phyloP scores from a whole-genome alignment of 2,797 vertebrate species.

The Microcaecilia unicolor region DNA sequence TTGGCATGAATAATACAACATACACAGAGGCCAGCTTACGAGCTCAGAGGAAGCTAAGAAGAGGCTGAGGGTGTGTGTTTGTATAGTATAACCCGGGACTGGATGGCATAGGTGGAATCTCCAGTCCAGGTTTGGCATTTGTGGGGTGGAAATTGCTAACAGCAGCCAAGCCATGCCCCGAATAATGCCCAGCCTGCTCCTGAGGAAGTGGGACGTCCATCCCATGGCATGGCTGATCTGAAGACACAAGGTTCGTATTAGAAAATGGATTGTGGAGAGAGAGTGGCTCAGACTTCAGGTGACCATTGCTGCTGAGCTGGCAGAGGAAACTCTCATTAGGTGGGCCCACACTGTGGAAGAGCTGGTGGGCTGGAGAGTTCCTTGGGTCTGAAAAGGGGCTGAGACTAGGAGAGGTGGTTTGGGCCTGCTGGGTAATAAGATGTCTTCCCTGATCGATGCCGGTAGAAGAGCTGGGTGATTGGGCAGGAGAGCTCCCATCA shows the following conservation, averaged over 20 bases:
- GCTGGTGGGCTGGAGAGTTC: background rate
- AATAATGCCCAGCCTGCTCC: background rate
- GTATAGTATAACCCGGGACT: background rate
- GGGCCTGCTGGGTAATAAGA: background rate
- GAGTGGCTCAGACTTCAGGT: slow-evolving; percentile 3
- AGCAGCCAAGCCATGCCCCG: background rate
- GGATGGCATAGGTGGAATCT: background rate
- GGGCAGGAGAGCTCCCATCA: slow-evolving; percentile 1
- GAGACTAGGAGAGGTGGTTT: background rate
- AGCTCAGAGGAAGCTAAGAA: slow-evolving; percentile 2
- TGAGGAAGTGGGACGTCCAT: slow-evolving; percentile 2
- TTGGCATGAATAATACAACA: too few species aligned
- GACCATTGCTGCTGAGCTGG: background rate
- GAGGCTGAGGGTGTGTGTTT: slow-evolving; percentile 9
- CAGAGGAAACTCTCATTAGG: background rate
- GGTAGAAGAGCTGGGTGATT: background rate
- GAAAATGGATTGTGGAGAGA: slow-evolving; percentile 7
- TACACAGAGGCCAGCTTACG: too few species aligned
- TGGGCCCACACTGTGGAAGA: background rate
- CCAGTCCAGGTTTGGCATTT: background rate
- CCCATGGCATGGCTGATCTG: slow-evolving; percentile 3
- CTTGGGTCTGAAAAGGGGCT: background rate
- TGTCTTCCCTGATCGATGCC: background rate
- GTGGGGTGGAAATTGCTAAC: background rate
- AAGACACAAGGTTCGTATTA: slow-evolving; percentile 12